These are phyloP conservation scores for Chlorops oryzae DNA, from an alignment of 1,140 invertebrate species.

Conservation along the genomic window DNA sequence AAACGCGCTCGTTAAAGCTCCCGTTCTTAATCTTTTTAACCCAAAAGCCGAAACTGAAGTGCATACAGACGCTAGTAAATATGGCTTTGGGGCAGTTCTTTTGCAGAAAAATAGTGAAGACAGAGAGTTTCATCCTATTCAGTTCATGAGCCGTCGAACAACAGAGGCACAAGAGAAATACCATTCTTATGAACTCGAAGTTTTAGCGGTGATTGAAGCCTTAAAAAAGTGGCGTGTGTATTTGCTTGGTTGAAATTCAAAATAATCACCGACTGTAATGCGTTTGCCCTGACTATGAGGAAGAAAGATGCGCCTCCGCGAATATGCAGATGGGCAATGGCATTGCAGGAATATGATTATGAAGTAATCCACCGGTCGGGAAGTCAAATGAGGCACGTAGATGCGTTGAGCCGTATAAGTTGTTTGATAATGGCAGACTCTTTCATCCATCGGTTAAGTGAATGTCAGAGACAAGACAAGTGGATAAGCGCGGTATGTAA, in stretches of 20 bases:
- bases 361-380: too few relatives aligned
- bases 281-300: constrained; percentile 7
- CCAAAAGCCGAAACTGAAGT: constrained; percentile 30
- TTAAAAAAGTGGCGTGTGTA: constrained; percentile 13
- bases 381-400: too few relatives aligned
- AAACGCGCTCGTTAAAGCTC: too few relatives aligned
- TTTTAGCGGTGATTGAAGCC: constrained; percentile 15
- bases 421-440: too few relatives aligned
- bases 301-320: constrained; percentile 15
- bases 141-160: constrained; percentile 17
- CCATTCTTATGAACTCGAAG: constrained; percentile 27
- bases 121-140: constrained; percentile 3
- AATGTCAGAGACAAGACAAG: too few relatives aligned
- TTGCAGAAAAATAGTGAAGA: constrained; percentile 24
- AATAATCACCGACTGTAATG: constrained; percentile 17
- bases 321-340: too few relatives aligned
- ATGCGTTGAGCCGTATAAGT: too few relatives aligned
- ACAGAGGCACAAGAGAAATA: constrained; percentile 20
- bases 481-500: too few relatives aligned
- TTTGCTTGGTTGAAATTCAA: constrained; percentile 9
- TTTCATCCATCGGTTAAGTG: too few relatives aligned
- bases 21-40: constrained; percentile 11
- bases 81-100: constrained; percentile 33
- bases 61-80: constrained; percentile 31
- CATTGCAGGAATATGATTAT: too few relatives aligned